Base-by-base conservation (phyloP, 2,797 vertebrate species). In the Sebastes kiyomatsui region DNA sequence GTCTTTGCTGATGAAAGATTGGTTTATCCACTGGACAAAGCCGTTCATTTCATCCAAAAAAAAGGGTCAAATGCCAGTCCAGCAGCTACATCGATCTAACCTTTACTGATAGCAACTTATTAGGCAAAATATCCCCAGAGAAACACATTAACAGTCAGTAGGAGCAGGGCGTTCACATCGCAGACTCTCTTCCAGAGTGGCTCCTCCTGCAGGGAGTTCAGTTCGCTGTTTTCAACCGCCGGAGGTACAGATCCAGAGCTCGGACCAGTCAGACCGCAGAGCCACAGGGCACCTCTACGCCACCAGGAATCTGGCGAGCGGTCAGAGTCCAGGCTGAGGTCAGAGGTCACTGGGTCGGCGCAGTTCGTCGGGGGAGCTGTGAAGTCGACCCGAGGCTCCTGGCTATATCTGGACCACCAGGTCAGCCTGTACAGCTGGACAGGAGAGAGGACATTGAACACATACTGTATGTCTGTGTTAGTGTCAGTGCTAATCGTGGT, bases 61-160 rank as follows among this genome's bases (percentile, higher is more conserved):
- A n/a, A 16, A 14, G 25, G 33, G 32, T 2, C 4, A 54, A 14
- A 46, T 16, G 10, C 42, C 38, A 52, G 18, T 46, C n/a, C 5
- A 42, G 12, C 8, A 62, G 23, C 33, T 22, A 12, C 27, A 55
- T 7, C 27, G 49, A 7, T 49, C 7, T 2, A 5, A n/a, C 12
- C 2, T 60, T 32, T 32, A 20, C 14, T 49, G 7, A 72, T 9
- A n/a, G 25, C 5, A 28, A 18, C 5, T 7, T n/a, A 66, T 88
- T 78, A 98, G 61, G 95, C 95, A 1, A 97, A 98, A 80, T 97
- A 99, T 0, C 97, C 97, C 98, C 98, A 99, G 6, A 98, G 93
- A 85, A 99, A 99, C 49, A 99, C 80, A 5, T 97, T 99, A 38
- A 96, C 23, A 11, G 93, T 75, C 61, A 99, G 86, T 11, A 99